Base-by-base conservation (phyloP, 2,888 invertebrate genomes). In the Cantharis flavilabris region DNA sequence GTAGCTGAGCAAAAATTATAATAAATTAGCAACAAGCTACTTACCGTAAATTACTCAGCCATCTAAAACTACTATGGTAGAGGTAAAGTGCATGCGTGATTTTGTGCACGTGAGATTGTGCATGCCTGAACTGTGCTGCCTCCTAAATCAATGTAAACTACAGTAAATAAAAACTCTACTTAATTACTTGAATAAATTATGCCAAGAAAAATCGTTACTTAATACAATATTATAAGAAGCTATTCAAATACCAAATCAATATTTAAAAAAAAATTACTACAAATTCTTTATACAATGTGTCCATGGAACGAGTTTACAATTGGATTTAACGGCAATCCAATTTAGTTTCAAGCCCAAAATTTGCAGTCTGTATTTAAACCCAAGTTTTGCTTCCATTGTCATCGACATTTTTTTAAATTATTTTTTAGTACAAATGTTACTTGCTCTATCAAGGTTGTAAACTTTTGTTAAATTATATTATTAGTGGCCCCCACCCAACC, bases 41-140 rank as follows among this genome's bases (percentile, higher is more conserved):
- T 26, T 26, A 88, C 88, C 88, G 85, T 86, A 85, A 83, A 81
- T 79, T 85, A 85, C 85, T 86, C 86, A 86, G 87, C 87, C 86
- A 85, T 87, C 87, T 87, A 88, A 87, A 87, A 85, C 87, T 88
- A 87, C 87, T 87, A 87, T 86, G 87, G 88, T 85, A 86, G 86
- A 85, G 84, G 84, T 86, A 86, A 86, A 87, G 87, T 85, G 86
- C 88, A 88, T 88, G 88, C 87, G 86, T 87, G 86, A 86, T 85
- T 86, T 86, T 87, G 86, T 87, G 87, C 86, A 85, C 86, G 85
- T 84, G 85, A 85, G 85, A 85, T 85, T 86, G 87, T 86, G 87
- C 88, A 87, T 88, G 87, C 87, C 87, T 86, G 87, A 86, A 87
- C 83, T 87, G 87, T 88, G 87, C 86, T 86, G 86, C 86, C 86